Percentiles rank a stretch among this genome's conserved stretches.
phyloP scores from a whole-genome alignment of 2,797 vertebrate genomes.

The Poeciliopsis turneri region DNA sequence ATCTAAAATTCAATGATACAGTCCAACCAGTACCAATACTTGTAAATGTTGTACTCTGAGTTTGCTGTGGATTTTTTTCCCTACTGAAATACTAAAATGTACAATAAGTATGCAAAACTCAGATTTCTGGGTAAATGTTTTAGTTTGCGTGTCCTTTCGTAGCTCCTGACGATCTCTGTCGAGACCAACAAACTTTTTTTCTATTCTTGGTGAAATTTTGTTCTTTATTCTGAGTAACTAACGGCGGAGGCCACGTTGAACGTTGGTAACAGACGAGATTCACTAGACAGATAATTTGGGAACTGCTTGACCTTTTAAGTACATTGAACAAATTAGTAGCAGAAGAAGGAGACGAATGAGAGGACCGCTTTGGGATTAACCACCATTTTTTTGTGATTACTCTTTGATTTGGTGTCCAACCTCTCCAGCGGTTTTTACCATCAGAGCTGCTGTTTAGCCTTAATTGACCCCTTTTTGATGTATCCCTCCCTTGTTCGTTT shows the following conservation, averaged over 20 bases:
- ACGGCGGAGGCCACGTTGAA: background rate
- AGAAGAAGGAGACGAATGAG: constrained; percentile 22
- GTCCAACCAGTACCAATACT: background rate
- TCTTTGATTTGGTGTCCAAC: constrained; percentile 85
- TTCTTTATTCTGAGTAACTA: background rate
- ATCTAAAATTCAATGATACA: background rate
- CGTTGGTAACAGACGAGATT: background rate
- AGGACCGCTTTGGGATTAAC: constrained; percentile 77
- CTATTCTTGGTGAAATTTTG: background rate
- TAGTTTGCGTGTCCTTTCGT: background rate
- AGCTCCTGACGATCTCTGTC: background rate
- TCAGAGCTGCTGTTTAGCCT: constrained; percentile 45
- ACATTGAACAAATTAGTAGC: background rate
- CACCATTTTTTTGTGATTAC: constrained; percentile 83
- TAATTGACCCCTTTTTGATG: constrained; percentile 29
- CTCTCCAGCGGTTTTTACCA: background rate
- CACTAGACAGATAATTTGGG: background rate
- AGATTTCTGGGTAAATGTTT: background rate
- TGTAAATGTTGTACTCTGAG: background rate
- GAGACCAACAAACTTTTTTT: background rate
- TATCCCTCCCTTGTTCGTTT: constrained; percentile 11
- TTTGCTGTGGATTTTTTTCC: too few species aligned
- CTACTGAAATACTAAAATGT: background rate
- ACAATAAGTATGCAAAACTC: background rate
- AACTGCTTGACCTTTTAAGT: background rate